Evolutionary conservation across 2,113 vertebrate species (phyloP), one percentile per base, ranked within the genome.

Genomic region (Microtus ochrogaster): DNA sequence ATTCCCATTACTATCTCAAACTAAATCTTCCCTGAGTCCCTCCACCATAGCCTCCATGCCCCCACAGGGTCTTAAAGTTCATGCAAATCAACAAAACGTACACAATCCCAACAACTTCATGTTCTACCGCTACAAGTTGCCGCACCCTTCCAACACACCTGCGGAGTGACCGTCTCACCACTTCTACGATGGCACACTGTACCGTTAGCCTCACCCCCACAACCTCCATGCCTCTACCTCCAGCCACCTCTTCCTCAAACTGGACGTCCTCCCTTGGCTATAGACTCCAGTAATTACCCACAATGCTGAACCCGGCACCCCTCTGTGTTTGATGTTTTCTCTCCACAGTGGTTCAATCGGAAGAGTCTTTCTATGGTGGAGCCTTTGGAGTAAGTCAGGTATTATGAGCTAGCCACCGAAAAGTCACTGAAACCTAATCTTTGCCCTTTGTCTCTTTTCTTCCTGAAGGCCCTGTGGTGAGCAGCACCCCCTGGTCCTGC

Each of bases 131-230:
- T 78, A 22, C 49, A 83, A 17, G 3, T 9, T 16, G 13, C 0
- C 0, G 55, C 58, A 16, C 4, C 52, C 52, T 91, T 73, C 33
- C 66, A 66, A 65, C 2, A 5, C 12, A 21, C 72, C 14, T 17
- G 7, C 3, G 66, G 4, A 28, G 14, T 47, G 61, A 76, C 26
- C 19, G 14, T 6, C 16, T 47, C 9, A 30, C 7, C 13, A 9
- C 0, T 0, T n/a, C 2, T 4, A 68, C 10, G 61, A 39, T 3
- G 30, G 19, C 44, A 26, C 17, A 44, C 49, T 3, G 11, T 6
- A 28, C 0, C 28, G n/a, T n/a, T 10, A 65, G 26, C 82, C 28
- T 7, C 81, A 44, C 55, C 13, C 28, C 13, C 14, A 30, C 39
- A 66, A 16, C 24, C 22, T 30, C 81, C 39, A 12, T 3, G 33